Evolutionary conservation across 1,140 invertebrate species (phyloP).

Genomic region (Drosophila carrolli): DNA sequence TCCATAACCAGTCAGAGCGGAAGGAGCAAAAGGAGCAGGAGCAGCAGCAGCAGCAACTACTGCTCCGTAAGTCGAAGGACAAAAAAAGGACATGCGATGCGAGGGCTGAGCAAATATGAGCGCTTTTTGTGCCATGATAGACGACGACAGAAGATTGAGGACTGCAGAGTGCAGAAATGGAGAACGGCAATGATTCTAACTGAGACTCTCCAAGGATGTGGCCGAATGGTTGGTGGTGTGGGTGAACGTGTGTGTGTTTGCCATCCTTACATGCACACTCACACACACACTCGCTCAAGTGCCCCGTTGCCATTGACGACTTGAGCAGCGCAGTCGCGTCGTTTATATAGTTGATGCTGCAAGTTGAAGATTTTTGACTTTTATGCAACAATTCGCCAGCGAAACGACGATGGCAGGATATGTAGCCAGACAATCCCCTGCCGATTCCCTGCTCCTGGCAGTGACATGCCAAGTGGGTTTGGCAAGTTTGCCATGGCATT

Average conservation of each 20-base stretch:
- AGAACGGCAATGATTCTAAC: conserved; percentile 60
- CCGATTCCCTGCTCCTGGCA: conserved; percentile 41
- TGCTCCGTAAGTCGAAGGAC: conserved; percentile 74
- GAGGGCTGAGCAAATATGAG: conserved; percentile 76
- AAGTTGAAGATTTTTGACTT: conserved; percentile 82
- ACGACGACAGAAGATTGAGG: conserved; percentile 58
- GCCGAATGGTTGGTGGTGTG: background rate
- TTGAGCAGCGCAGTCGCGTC: conserved; percentile 64
- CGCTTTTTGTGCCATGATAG: conserved; percentile 72
- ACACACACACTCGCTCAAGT: conserved; percentile 51
- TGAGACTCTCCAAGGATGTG: conserved; percentile 16
- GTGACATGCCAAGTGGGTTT: conserved; percentile 73
- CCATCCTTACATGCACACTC: conserved; percentile 19
- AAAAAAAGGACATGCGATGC: conserved; percentile 77
- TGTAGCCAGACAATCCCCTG: conserved; percentile 23
- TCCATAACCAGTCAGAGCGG: conserved; percentile 70
- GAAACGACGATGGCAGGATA: conserved; percentile 35
- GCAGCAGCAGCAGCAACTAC: conserved; percentile 12
- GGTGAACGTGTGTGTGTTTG: conserved; percentile 33
- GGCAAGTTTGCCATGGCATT: conserved; percentile 57
- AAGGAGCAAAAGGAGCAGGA: background rate
- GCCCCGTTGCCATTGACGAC: conserved; percentile 78
- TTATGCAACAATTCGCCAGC: conserved; percentile 80
- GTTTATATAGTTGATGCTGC: conserved; percentile 72
- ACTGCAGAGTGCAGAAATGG: conserved; percentile 35